Conservation (phyloP, 2,113 vertebrate genomes). For the Morone saxatilis region DNA sequence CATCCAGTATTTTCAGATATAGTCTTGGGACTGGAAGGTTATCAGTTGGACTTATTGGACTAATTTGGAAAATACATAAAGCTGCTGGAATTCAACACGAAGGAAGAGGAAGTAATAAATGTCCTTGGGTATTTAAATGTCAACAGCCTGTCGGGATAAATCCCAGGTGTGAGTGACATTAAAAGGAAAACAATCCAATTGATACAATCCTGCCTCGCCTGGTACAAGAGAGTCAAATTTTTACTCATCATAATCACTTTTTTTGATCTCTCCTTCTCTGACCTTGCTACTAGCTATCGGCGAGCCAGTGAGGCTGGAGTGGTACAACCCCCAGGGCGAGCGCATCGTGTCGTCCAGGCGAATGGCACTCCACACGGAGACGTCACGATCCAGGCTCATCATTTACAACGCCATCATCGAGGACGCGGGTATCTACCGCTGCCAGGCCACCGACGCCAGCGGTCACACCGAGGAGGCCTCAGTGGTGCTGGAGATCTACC, state of each 20-base stretch:
- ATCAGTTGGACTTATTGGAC: neutral
- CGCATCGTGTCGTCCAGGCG: constrained; percentile 90
- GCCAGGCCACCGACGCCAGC: constrained; percentile 91
- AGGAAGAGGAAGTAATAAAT: neutral
- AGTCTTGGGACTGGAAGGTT: constrained; percentile 1
- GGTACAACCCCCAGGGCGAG: constrained; percentile 97
- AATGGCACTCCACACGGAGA: constrained; percentile 92
- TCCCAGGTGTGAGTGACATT: constrained; percentile 23
- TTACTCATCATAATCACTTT: neutral
- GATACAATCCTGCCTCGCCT: neutral
- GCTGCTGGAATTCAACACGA: constrained; percentile 9
- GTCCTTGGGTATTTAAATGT: neutral
- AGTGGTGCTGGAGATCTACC: constrained; percentile 97
- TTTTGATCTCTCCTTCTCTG: constrained; percentile 2
- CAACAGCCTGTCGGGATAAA: neutral
- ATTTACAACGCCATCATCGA: constrained; percentile 97
- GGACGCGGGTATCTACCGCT: constrained; percentile 97
- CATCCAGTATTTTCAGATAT: constrained; percentile 12
- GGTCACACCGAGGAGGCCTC: constrained; percentile 95
- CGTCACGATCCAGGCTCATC: constrained; percentile 91
- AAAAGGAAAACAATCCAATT: neutral
- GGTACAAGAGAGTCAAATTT: neutral
- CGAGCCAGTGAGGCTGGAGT: constrained; percentile 93
- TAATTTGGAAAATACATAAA: constrained; percentile 23
- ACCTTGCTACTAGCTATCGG: constrained; percentile 88